Evolutionary conservation across 2,888 invertebrate genomes (phyloP), one percentile per base, ranked within the genome.

Genomic region (Polyploca ridens): DNA sequence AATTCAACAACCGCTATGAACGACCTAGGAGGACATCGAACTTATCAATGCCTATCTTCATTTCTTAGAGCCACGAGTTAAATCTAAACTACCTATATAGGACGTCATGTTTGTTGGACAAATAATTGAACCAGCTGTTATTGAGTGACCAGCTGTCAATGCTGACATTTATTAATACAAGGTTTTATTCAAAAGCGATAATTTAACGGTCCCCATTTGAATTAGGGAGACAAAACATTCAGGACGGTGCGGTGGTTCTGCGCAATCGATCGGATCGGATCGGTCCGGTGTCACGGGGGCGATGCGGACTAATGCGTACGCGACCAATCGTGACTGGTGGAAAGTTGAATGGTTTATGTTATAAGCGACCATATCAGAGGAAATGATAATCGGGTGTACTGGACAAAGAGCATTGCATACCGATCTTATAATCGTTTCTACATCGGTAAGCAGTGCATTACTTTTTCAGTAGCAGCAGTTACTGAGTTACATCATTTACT

Each of bases 191-290:
- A 69, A 72, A 77, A 70, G 72, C 73, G 68, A 64, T 72, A 74
- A 76, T 83, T 81, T 80, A 81, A 81, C 81, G 82, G 78, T 79
- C 75, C 76, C 74, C 66, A 69, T 73, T 76, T 70, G 71, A 78
- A 80, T 82, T 79, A 76, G 79, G 79, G 77, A 75, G 78, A 77
- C 77, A 77, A 76, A 65, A 68, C 65, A 49, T 46, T 58, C 66
- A 64, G 71, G 65, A 69, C 65, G 67, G 64, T 66, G 67, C 65
- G 67, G 64, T 66, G 67, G 68, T 64, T 72, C 69, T 74, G 76
- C 72, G 77, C 78, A 81, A 75, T 81, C 76, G 79, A 70, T 74
- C 78, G 76, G 74, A 81, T 82, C 81, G 76, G 77, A 63, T 63
- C 63, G 63, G 44, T 61, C 38, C 44, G 61, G 61, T 57, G 63